Evolutionary conservation across 2,888 invertebrate species (phyloP).

Genomic region (Auanema sp.): DNA sequence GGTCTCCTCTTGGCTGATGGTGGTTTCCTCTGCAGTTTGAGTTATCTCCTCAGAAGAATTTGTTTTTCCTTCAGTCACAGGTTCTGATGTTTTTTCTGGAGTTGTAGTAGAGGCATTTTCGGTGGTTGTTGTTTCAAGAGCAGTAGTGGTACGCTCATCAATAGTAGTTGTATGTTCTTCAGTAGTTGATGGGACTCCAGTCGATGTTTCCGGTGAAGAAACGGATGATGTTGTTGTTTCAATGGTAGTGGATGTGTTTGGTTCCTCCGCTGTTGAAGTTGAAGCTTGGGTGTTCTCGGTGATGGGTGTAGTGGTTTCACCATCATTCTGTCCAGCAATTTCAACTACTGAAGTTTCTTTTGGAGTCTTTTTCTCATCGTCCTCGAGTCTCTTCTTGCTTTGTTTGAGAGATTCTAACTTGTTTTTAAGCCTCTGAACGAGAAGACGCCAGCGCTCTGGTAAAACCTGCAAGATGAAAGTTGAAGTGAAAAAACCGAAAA

Average conservation of each 20-base stretch:
- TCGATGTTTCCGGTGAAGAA: neutral
- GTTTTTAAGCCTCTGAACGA: constrained; percentile 33
- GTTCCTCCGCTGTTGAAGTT: constrained; percentile 8
- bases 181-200: constrained; percentile 2
- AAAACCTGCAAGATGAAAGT: constrained; percentile 8
- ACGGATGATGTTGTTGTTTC: neutral
- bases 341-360: neutral
- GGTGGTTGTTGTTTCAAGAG: neutral
- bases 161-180: neutral
- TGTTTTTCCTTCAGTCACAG: neutral
- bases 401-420: constrained; percentile 34
- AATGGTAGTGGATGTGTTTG: neutral
- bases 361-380: no score
- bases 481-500: no score
- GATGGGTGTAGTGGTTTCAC: neutral
- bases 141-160: neutral
- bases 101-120: constrained; percentile 1
- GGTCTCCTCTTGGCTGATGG: no score
- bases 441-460: constrained; percentile 27
- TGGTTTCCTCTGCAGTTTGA: no score
- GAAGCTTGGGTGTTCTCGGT: constrained; percentile 8
- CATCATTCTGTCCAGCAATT: neutral
- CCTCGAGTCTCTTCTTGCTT: constrained; percentile 21
- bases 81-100: neutral
- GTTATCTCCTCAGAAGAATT: no score